phyloP scores from a whole-genome alignment of 2,113 vertebrate species.

The Scolopax mira region DNA sequence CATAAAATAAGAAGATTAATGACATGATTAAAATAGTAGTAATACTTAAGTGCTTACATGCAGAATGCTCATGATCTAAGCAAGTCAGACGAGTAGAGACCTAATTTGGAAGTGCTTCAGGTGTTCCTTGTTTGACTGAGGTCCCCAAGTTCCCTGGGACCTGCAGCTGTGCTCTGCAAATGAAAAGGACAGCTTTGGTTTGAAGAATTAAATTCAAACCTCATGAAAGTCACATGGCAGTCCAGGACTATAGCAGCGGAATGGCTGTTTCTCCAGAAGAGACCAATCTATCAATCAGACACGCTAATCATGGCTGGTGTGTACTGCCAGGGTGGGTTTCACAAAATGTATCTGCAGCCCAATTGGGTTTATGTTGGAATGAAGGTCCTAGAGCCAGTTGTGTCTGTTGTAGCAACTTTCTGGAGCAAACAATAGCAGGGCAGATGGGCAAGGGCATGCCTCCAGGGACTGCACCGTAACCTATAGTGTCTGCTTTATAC shows the following conservation, averaged over 20 bases:
- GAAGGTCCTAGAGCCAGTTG: not conserved
- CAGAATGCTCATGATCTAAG: not conserved
- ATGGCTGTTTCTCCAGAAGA: not conserved
- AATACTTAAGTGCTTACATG: not conserved
- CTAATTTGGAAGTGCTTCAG: not conserved
- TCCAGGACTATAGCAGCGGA: not conserved
- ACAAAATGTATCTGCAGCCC: not conserved
- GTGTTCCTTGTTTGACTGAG: not conserved
- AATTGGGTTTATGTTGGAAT: rapidly evolving
- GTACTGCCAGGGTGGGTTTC: not conserved
- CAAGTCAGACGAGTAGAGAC: not conserved
- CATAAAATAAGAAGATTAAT: not conserved
- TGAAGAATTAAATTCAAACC: not conserved
- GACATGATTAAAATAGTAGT: not conserved
- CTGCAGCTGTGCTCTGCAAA: not conserved
- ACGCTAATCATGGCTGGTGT: rapidly evolving
- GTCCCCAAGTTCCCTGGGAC: not conserved
- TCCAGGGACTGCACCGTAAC: not conserved
- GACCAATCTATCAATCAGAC: not conserved
- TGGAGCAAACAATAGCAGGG: not conserved
- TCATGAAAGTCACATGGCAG: not conserved
- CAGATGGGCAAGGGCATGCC: rapidly evolving
- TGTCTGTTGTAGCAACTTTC: not conserved
- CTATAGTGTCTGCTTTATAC: not conserved
- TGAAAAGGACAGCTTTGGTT: not conserved